phyloP scores from a whole-genome alignment of 2,888 invertebrate species.

The Timema cristinae region DNA sequence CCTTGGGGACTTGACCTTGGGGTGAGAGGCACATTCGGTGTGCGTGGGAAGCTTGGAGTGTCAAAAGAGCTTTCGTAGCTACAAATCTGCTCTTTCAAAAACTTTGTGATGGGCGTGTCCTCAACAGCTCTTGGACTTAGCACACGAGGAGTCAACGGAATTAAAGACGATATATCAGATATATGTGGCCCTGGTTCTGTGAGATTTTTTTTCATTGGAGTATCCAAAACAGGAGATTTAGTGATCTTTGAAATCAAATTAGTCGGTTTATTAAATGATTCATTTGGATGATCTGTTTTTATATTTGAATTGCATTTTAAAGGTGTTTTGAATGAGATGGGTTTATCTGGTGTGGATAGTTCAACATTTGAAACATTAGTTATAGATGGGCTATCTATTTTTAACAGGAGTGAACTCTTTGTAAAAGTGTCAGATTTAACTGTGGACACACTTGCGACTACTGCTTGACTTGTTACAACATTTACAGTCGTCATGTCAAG shows the following conservation, averaged over 20 bases:
- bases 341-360: no score
- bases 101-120: constrained; percentile 25
- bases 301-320: not conserved
- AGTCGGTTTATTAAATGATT: no score
- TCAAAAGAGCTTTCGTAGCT: constrained; percentile 12
- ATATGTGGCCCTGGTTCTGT: not conserved
- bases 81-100: not conserved
- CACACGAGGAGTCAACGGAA: constrained; percentile 26
- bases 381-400: no score
- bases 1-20: constrained; percentile 16
- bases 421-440: no score
- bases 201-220: not conserved
- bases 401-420: no score
- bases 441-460: no score
- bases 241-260: not conserved
- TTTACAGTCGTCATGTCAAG: not conserved
- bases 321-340: not conserved
- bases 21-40: constrained; percentile 24
- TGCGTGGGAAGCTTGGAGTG: constrained; percentile 26
- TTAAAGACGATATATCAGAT: constrained; percentile 2
- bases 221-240: not conserved
- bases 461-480: not conserved
- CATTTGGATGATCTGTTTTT: no score
- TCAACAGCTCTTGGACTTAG: constrained; percentile 19
- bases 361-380: no score